phyloP scores from a whole-genome alignment of 1,140 invertebrate genomes.

The Apis dorsata region DNA sequence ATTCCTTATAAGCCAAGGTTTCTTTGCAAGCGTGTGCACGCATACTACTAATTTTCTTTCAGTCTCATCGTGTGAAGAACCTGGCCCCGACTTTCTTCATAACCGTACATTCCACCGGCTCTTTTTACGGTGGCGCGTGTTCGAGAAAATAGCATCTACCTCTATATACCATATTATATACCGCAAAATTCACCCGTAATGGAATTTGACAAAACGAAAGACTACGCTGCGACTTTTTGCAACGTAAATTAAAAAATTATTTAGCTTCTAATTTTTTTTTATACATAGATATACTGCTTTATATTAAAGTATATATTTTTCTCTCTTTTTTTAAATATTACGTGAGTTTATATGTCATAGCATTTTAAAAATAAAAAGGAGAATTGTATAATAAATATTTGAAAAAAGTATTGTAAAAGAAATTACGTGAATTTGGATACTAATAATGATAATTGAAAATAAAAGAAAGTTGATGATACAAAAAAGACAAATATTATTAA shows the following conservation, averaged over 20 bases:
- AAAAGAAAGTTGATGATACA: too few relatives aligned
- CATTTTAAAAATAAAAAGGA: too few relatives aligned
- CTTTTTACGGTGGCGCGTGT: constrained; percentile 17
- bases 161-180: background rate
- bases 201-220: constrained; percentile 15
- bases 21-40: constrained; percentile 28
- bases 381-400: too few relatives aligned
- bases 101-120: constrained; percentile 33
- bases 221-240: too few relatives aligned
- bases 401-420: too few relatives aligned
- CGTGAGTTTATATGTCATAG: too few relatives aligned
- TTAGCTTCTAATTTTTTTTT: background rate
- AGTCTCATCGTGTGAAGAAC: constrained; percentile 27
- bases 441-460: too few relatives aligned
- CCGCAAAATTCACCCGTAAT: constrained; percentile 2
- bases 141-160: constrained; percentile 23
- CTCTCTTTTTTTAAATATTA: too few relatives aligned
- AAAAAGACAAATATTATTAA: too few relatives aligned
- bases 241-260: background rate
- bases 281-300: too few relatives aligned
- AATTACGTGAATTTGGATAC: too few relatives aligned
- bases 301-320: too few relatives aligned
- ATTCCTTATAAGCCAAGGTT: constrained; percentile 50
- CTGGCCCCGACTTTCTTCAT: constrained; percentile 26
- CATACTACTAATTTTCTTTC: constrained; percentile 54